A percentile compares a stretch with the other conserved stretches of the same genome.
Conservation (phyloP, 2,888 invertebrate species). For the Aproaerema taeniolella region DNA sequence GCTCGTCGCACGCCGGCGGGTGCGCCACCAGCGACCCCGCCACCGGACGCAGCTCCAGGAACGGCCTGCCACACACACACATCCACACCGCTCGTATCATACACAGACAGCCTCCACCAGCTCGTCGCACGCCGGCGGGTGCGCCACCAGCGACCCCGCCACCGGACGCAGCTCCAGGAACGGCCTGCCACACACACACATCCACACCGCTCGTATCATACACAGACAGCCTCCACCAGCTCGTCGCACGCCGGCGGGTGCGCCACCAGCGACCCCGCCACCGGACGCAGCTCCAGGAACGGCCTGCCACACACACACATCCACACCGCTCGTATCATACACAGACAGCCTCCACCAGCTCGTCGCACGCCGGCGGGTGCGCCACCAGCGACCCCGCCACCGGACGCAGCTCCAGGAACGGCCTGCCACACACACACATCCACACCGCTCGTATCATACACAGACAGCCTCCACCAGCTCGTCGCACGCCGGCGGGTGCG, state of each 20-base stretch:
- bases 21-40: slow-evolving; percentile 97
- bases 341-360: slow-evolving; percentile 95
- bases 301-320: slow-evolving; percentile 77
- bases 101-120: slow-evolving; percentile 95
- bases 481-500: slow-evolving; percentile 96
- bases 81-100: no score
- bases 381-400: slow-evolving; percentile 96
- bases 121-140: slow-evolving; percentile 96
- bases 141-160: slow-evolving; percentile 95
- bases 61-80: slow-evolving; percentile 80
- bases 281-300: slow-evolving; percentile 93
- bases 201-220: no score
- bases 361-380: slow-evolving; percentile 96
- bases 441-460: no score
- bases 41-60: slow-evolving; percentile 93
- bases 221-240: slow-evolving; percentile 94
- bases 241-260: slow-evolving; percentile 97
- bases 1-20: slow-evolving; percentile 95
- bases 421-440: slow-evolving; percentile 69
- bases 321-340: no score
- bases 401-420: slow-evolving; percentile 94
- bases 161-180: slow-evolving; percentile 95
- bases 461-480: slow-evolving; percentile 96
- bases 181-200: slow-evolving; percentile 77
- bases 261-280: slow-evolving; percentile 96